Base-by-base conservation (phyloP, 2,113 vertebrate genomes). In the Pachycephala philippinensis region DNA sequence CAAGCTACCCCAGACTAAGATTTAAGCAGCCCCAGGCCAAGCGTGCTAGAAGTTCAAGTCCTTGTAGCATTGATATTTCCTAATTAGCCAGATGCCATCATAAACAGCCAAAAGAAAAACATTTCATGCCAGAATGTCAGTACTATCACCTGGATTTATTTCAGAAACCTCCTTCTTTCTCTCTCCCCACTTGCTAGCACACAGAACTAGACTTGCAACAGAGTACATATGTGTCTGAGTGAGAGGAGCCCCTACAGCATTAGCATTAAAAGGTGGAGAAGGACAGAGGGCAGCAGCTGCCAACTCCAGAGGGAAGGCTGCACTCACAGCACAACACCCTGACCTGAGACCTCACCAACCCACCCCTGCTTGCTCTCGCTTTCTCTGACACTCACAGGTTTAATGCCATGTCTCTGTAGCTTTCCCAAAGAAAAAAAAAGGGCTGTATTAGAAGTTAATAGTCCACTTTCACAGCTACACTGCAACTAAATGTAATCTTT, bases 381-480 rank as follows among this genome's bases (percentile, higher is more conserved):
- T 93, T 94, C 56, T 92, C 40, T 61, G 47, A 53, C 74, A 37
- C 82, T 85, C 81, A 66, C 86, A 89, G 69, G 39, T 87, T 94
- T 91, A 95, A 96, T 89, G 71, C 31, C 42, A 4, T 6, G 47
- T 76, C 90, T 80, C 84, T 78, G 74, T 68, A 86, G 74, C 60
- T 91, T 86, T 88, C 82, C 64, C 59, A 79, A 52, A 72, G 10
- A 1, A 35, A 65, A 30, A 54, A 54, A 91, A 69, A 22, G 2
- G 30, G 22, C 40, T 87, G 37, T 80, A 87, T 95, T 93, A 87
- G 94, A 97, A 96, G 60, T 57, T 90, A 95, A 95, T 94, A 95
- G 69, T 42, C 83, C 82, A 83, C 92, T 95, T 97, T 80, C 77
- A 7, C 84, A 87, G 81, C 61, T 78, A 88, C 61, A 47, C 50